Conservation (phyloP, 1,140 invertebrate species). For the Cyphomyrmex costatus region DNA sequence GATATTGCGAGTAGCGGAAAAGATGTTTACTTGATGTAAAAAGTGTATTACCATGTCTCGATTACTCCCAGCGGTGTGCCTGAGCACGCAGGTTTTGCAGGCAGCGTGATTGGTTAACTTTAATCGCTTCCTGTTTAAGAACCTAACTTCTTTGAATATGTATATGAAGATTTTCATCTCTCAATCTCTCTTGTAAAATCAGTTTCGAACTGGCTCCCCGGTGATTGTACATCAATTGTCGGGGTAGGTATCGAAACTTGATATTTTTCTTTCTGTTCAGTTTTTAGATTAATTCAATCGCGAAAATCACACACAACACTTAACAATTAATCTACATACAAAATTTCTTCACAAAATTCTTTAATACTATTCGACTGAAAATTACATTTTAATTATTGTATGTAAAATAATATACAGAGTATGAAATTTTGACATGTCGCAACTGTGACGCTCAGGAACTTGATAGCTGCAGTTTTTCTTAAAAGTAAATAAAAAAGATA, state of each 20-base stretch:
- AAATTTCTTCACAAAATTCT: neutral
- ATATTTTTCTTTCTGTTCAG: conserved; percentile 15
- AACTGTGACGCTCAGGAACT: neutral
- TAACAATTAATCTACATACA: no score
- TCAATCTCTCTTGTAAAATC: conserved; percentile 9
- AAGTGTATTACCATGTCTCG: conserved; percentile 54
- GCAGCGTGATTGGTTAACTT: conserved; percentile 55
- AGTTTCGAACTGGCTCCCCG: conserved; percentile 22
- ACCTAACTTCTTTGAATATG: conserved; percentile 24
- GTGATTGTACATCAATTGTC: conserved; percentile 33
- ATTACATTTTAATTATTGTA: neutral
- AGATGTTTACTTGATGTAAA: conserved; percentile 52
- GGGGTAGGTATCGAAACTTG: conserved; percentile 3
- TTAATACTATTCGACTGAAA: neutral
- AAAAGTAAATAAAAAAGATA: conserved; percentile 1
- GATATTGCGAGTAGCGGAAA: conserved; percentile 11
- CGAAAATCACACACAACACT: neutral
- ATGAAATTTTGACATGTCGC: neutral
- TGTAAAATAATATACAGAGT: neutral
- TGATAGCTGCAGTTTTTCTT: no score
- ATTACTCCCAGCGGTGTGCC: conserved; percentile 55
- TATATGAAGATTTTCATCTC: conserved; percentile 49
- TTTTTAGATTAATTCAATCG: conserved; percentile 17
- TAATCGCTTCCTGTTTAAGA: conserved; percentile 61
- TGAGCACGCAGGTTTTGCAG: conserved; percentile 41